Conservation (phyloP, 2,888 invertebrate genomes). For the Lagria hirta region DNA sequence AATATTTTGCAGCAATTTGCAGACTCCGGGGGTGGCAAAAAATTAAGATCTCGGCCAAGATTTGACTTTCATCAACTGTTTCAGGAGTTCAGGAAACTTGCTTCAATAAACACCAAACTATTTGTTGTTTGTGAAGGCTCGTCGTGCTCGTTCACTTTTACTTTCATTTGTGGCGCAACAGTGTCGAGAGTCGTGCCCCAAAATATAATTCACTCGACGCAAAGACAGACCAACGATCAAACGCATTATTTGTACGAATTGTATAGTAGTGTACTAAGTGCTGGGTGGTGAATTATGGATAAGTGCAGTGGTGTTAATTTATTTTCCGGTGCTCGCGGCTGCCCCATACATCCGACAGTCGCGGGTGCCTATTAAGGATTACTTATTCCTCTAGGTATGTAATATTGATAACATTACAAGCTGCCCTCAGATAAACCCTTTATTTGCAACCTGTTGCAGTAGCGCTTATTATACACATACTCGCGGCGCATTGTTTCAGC, state of each 20-base stretch:
- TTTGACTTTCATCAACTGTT: constrained; percentile 18
- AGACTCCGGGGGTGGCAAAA: constrained; percentile 39
- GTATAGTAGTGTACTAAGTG: constrained; percentile 42
- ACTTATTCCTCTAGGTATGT: constrained; percentile 46
- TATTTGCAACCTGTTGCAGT: constrained; percentile 40
- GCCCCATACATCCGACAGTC: constrained; percentile 45
- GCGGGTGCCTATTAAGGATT: constrained; percentile 50
- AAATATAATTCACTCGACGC: constrained; percentile 52
- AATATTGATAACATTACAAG: neutral
- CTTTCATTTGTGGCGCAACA: constrained; percentile 57
- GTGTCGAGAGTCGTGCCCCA: constrained; percentile 54
- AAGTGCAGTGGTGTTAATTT: constrained; percentile 46
- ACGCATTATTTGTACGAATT: constrained; percentile 37
- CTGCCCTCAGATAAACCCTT: constrained; percentile 6
- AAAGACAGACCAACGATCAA: constrained; percentile 41
- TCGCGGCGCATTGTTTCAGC: constrained; percentile 42
- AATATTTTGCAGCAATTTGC: constrained; percentile 44
- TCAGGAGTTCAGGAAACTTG: constrained; percentile 41
- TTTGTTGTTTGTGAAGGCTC: constrained; percentile 42
- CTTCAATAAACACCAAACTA: constrained; percentile 36
- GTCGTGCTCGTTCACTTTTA: constrained; percentile 53
- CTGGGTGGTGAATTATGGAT: constrained; percentile 43
- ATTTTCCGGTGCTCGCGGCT: constrained; percentile 49
- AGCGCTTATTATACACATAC: constrained; percentile 13
- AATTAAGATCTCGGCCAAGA: constrained; percentile 16